These are phyloP conservation scores for Mechanitis messenoides DNA, from an alignment of 2,888 invertebrate species.

Conservation along the genomic window DNA sequence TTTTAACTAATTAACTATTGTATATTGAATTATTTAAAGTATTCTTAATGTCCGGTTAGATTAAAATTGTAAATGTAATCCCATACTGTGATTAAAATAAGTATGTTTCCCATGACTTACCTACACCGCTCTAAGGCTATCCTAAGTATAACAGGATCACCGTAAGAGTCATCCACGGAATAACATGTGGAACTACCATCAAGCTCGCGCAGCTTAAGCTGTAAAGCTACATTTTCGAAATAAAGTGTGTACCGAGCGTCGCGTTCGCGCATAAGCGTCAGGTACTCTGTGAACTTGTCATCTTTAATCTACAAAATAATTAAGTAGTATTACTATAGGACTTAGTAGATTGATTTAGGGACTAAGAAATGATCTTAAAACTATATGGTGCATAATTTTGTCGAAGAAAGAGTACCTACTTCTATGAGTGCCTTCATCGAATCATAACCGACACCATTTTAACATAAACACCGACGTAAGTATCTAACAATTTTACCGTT, in stretches of 20 bases:
- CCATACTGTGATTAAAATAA: background rate
- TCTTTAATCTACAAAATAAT: slow-evolving; percentile 49
- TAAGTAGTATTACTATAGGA: background rate
- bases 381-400: too few relatives aligned
- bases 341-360: background rate
- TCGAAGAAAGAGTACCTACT: too few relatives aligned
- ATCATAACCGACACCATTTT: too few relatives aligned
- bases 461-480: too few relatives aligned
- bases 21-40: too few relatives aligned
- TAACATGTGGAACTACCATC: slow-evolving; percentile 42
- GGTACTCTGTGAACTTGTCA: slow-evolving; percentile 58
- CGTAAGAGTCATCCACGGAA: slow-evolving; percentile 40
- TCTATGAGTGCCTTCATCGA: too few relatives aligned
- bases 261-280: slow-evolving; percentile 59
- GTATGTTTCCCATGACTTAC: slow-evolving; percentile 32
- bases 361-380: too few relatives aligned
- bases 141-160: slow-evolving; percentile 59
- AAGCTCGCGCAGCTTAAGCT: slow-evolving; percentile 55
- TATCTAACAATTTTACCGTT: too few relatives aligned
- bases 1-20: too few relatives aligned
- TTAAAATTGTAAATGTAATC: too few relatives aligned
- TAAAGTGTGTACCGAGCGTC: slow-evolving; percentile 66
- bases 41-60: too few relatives aligned
- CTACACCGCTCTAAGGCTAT: slow-evolving; percentile 66
- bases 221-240: slow-evolving; percentile 63